Base-by-base conservation (phyloP, 2,888 invertebrate species). In the Pollenia amentaria region DNA sequence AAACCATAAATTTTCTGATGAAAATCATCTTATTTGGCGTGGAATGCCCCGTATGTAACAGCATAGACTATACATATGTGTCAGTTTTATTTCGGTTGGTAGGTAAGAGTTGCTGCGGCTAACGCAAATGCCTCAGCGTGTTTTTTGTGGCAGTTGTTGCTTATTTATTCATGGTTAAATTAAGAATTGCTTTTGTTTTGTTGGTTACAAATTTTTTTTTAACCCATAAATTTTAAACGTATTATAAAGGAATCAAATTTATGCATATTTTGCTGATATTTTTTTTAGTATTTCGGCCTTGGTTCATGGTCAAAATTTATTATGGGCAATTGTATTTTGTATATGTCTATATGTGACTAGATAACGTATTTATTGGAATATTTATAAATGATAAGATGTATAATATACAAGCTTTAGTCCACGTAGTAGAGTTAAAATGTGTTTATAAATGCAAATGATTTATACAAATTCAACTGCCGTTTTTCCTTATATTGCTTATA, bases 201-300 rank as follows among this genome's bases (percentile, higher is more conserved):
- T n/a, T 64, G 44, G 42, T 44, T 29, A 42, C 29, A 44, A 18
- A 21, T 29, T n/a, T 65, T 21, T 53, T 70, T 73, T 62, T 75
- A 75, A 79, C 40, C 46, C 78, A 84, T 84, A 79, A 84, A 84
- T 84, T 79, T 69, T 38, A 72, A 79, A 84, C 53, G 78, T 78
- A 38, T 84, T 84, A 75, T 69, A 21, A 77, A 46, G 16, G 21
- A 53, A 69, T 76, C 51, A 69, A 62, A 82, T 69, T 44, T 44
- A 16, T 64, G 62, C 14, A 44, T 48, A 64, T 62, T 42, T 48
- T 53, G 21, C 29, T 46, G 4, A 0, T 46, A 21, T 44, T 57
- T 72, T 14, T 16, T 11, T 11, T 1, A 3, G 3, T 0, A 29
- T 2, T 42, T 44, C 18, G 38, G 8, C 44, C n/a, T 48, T 16